Evolutionary conservation across 1,140 invertebrate species (phyloP).

Genomic region (Agrypnia vestita): DNA sequence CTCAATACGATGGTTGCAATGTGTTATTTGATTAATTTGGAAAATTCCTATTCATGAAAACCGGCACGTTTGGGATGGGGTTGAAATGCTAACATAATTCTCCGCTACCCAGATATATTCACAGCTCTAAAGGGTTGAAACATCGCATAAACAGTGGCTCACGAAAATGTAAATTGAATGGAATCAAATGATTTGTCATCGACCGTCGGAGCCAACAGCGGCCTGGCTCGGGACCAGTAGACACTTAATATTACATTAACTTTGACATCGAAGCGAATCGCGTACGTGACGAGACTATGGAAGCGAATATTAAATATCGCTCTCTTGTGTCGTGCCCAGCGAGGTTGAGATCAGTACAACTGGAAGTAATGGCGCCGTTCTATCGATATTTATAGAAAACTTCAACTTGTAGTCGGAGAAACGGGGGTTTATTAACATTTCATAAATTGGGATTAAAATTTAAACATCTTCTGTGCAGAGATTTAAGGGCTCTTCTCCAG

Average conservation of each 20-base stretch:
- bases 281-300: neutral
- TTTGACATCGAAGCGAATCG: constrained; percentile 17
- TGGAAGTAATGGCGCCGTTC: neutral
- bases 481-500: too few relatives aligned
- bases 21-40: too few relatives aligned
- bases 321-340: neutral
- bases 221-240: neutral
- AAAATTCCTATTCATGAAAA: too few relatives aligned
- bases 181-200: neutral
- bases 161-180: constrained; percentile 6
- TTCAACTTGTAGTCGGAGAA: neutral
- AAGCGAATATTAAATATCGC: neutral
- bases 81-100: too few relatives aligned
- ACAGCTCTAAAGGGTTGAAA: too few relatives aligned
- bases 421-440: neutral
- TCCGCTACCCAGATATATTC: too few relatives aligned
- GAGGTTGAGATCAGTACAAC: constrained; percentile 4
- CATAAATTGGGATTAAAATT: neutral
- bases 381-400: neutral
- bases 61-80: too few relatives aligned
- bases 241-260: constrained; percentile 23
- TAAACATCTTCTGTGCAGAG: neutral
- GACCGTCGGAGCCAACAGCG: neutral
- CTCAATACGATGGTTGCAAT: too few relatives aligned
- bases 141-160: too few relatives aligned